Conservation (phyloP, 2,888 invertebrate species). For the Eretmocerus hayati region DNA sequence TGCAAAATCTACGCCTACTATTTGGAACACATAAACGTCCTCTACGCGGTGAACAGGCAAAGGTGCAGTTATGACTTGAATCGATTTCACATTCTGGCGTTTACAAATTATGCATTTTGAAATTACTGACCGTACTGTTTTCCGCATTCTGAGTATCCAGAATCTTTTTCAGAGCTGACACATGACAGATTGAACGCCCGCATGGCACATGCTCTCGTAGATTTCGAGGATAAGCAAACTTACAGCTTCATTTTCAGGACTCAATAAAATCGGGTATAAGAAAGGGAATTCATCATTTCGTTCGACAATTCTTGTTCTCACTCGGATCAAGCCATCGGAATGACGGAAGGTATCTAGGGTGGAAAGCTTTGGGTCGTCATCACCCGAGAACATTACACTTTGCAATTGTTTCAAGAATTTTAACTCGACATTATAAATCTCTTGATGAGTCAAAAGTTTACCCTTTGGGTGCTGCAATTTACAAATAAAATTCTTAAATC, state of each 20-base stretch:
- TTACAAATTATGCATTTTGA: constrained; percentile 19
- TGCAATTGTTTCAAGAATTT: not conserved
- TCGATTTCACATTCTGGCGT: constrained; percentile 22
- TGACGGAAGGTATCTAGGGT: constrained; percentile 3
- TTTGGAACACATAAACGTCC: constrained; percentile 21
- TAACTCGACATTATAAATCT: not conserved
- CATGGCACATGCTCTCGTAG: constrained; percentile 16
- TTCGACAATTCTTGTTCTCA: constrained; percentile 5
- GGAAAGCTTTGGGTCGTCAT: not conserved
- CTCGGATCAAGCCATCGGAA: not conserved
- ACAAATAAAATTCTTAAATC: not conserved
- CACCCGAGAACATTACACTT: not conserved
- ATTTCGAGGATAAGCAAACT: not conserved
- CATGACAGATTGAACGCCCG: constrained; percentile 19
- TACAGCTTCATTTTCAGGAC: not conserved
- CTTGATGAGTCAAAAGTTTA: not conserved
- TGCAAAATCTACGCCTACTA: constrained; percentile 33
- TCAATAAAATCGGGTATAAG: constrained; percentile 3
- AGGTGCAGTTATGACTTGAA: constrained; percentile 24
- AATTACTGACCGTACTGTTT: constrained; percentile 7
- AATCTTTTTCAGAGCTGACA: constrained; percentile 18
- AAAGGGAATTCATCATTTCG: constrained; percentile 2
- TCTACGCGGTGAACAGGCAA: constrained; percentile 29
- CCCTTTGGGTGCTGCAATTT: not conserved
- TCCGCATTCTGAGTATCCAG: constrained; percentile 16